Conservation (phyloP, 2,888 invertebrate species). For the Plagodis pulveraria region DNA sequence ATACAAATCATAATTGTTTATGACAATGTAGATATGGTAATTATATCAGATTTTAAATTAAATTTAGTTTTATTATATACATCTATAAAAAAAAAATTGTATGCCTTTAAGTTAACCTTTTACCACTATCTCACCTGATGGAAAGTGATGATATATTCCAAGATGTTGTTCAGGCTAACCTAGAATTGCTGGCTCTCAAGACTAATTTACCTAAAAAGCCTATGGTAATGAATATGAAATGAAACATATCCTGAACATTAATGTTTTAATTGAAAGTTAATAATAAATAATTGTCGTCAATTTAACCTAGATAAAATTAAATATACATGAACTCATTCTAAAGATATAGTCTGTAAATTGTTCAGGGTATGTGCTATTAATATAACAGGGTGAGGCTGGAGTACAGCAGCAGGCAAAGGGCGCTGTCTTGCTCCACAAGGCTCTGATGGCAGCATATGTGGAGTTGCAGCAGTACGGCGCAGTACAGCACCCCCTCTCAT, state of each 20-base stretch:
- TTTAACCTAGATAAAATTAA: constrained; percentile 62
- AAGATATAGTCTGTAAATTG: constrained; percentile 78
- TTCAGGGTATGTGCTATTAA: constrained; percentile 74
- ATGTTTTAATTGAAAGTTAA: constrained; percentile 65
- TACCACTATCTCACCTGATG: too few relatives aligned
- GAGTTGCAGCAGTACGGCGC: constrained; percentile 70
- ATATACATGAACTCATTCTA: constrained; percentile 69
- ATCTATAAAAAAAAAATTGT: too few relatives aligned
- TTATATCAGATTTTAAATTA: too few relatives aligned
- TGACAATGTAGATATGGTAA: too few relatives aligned
- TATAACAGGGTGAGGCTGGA: constrained; percentile 76
- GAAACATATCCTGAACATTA: constrained; percentile 56
- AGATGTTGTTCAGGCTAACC: too few relatives aligned
- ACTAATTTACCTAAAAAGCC: too few relatives aligned
- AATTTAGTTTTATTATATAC: too few relatives aligned
- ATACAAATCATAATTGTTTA: too few relatives aligned
- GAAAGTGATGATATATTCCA: too few relatives aligned
- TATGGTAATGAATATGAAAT: constrained; percentile 35
- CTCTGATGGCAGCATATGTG: constrained; percentile 68
- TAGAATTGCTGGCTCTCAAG: too few relatives aligned
- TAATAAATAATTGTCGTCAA: constrained; percentile 73
- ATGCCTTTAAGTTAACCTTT: too few relatives aligned
- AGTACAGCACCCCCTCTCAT: constrained; percentile 72
- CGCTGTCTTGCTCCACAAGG: constrained; percentile 77
- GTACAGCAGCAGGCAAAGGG: constrained; percentile 62